Evolutionary conservation across 23 tunicate genomes (phyloP).

Genomic region (Pegea sp.): DNA sequence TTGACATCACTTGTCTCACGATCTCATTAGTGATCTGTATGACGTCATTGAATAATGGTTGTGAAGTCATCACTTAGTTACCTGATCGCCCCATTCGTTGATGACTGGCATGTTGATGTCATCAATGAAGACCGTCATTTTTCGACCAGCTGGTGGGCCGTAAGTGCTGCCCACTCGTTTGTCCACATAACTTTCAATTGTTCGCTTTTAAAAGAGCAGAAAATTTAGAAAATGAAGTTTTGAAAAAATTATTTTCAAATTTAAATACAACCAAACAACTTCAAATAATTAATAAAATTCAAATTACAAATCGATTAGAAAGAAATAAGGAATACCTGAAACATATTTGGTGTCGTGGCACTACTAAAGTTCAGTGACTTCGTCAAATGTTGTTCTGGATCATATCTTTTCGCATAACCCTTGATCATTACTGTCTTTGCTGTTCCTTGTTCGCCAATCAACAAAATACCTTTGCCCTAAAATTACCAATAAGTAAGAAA

Average conservation of each 20-base stretch:
- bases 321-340: conserved; percentile 26
- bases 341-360: conserved; percentile 98
- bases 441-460: conserved; percentile 99
- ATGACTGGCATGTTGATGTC: conserved; percentile 98
- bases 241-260: no score
- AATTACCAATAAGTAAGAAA: no score
- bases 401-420: conserved; percentile 74
- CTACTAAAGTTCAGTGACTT: conserved; percentile 96
- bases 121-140: conserved; percentile 98
- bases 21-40: conserved; percentile 91
- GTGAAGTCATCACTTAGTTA: background rate
- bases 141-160: conserved; percentile 98
- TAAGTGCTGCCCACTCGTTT: conserved; percentile 96
- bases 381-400: conserved; percentile 80
- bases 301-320: no score
- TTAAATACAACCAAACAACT: no score
- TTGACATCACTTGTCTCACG: conserved; percentile 92
- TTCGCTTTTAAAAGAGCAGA: conserved; percentile 20
- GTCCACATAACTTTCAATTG: conserved; percentile 95
- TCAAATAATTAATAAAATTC: no score
- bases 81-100: conserved; percentile 99
- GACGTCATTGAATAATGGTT: background rate
- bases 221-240: background rate
- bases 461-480: conserved; percentile 79
- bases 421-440: conserved; percentile 99